Evolutionary conservation across 1,140 invertebrate genomes (phyloP), one percentile per base, ranked within the genome.

Genomic region (Trigoniulus corallinus): DNA sequence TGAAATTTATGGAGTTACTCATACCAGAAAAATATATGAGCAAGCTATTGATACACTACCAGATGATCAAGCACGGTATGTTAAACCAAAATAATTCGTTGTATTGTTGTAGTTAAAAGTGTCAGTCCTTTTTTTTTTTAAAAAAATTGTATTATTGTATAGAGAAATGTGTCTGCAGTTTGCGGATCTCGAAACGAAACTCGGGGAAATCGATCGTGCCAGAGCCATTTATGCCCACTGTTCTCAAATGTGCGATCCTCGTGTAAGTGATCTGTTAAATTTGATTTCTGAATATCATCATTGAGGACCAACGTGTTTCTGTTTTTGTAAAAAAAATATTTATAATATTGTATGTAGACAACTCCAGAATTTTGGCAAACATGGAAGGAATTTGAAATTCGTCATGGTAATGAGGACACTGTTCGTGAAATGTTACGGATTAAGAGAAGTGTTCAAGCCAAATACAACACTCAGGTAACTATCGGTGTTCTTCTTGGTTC

Each of bases 321-420:
- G 18, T 13, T 24, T 41, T 4, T 4, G 40, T 55, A 13, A 15
- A 52, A 47, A 48, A n/a, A 21, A 13, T 27, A 26, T 48, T 48
- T 10, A 39, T 52, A n/a, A n/a, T n/a, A n/a, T n/a, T n/a, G n/a
- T n/a, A n/a, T n/a, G n/a, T n/a, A 81, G 78, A 84, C 91, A 1
- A 89, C 93, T 7, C 75, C 77, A 3, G 80, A 85, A 29, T 98
- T 98, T 64, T 99, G 96, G 96, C 82, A 92, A 64, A 86, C 86
- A 4, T 99, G 96, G 96, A 97, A 96, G 70, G 91, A 98, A 59
- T 99, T 99, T 74, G 96, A 99, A 75, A 87, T 96, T 34, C 79
- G 86, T 44, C 94, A 98, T 72, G 96, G 96, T n/a, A 99, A 98
- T 72, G 94, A 98, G 68, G 96, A 99, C 60, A 99, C 95, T 0